Evolutionary conservation across 2,797 vertebrate genomes (phyloP).

Genomic region (Rhinophrynus dorsalis): DNA sequence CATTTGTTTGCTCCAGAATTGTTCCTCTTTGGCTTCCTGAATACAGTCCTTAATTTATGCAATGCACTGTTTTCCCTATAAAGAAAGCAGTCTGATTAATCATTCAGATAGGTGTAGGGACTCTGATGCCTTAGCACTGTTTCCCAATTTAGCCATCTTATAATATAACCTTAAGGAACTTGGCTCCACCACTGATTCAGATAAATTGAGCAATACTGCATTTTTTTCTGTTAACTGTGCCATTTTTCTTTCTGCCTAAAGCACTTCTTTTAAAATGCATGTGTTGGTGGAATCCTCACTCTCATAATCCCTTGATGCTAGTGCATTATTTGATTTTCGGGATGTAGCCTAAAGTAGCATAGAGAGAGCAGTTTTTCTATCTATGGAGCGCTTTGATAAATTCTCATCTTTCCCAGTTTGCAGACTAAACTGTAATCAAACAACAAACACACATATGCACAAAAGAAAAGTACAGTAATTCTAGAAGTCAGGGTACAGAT

Average conservation of each 20-base stretch:
- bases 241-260: constrained; percentile 1
- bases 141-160: background rate
- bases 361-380: background rate
- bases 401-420: background rate
- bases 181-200: background rate
- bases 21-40: no score
- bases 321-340: constrained; percentile 22
- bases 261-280: constrained; percentile 1
- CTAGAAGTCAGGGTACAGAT: no score
- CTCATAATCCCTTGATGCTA: background rate
- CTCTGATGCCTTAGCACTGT: background rate
- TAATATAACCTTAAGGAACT: background rate
- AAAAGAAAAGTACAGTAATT: no score
- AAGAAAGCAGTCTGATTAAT: background rate
- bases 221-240: background rate
- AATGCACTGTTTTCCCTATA: no score
- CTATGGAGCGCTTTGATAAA: constrained; percentile 25
- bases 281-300: background rate
- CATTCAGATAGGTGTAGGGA: background rate
- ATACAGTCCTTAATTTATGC: no score
- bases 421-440: constrained; percentile 7
- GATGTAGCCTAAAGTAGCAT: constrained; percentile 17
- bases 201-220: background rate
- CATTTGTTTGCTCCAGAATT: no score
- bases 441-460: background rate